phyloP scores from a whole-genome alignment of 30 jellyfish, hydroid and myxozoan species.

The Pseudorhiza aurosa region DNA sequence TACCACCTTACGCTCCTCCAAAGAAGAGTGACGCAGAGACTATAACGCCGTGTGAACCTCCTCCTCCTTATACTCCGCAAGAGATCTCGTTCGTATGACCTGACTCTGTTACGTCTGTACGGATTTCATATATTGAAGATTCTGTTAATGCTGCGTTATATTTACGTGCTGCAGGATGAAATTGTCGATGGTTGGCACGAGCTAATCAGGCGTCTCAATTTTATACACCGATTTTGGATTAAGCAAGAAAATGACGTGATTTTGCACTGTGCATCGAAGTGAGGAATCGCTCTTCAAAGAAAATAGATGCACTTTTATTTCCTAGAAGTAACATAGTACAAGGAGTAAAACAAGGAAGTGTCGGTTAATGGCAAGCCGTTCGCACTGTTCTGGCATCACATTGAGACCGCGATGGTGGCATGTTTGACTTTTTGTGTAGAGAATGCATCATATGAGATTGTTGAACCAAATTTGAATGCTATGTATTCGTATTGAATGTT shows the following conservation, averaged over 20 bases:
- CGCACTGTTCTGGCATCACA: too few relatives aligned
- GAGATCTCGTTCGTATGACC: conserved; percentile 65
- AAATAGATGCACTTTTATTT: too few relatives aligned
- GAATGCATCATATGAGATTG: not conserved
- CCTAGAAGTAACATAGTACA: too few relatives aligned
- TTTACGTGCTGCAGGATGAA: not conserved
- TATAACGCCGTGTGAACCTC: conserved; percentile 77
- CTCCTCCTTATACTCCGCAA: conserved; percentile 87
- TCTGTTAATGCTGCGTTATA: not conserved
- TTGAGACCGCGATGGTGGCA: too few relatives aligned
- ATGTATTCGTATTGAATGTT: not conserved
- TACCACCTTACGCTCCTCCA: conserved; percentile 84
- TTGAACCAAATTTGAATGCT: not conserved
- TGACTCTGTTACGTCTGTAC: not conserved
- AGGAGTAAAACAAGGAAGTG: too few relatives aligned
- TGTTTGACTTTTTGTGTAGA: too few relatives aligned
- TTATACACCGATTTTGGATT: not conserved
- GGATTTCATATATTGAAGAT: not conserved
- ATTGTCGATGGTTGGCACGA: not conserved
- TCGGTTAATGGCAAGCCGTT: too few relatives aligned
- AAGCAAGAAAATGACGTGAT: not conserved
- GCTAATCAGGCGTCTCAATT: not conserved
- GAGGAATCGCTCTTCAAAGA: too few relatives aligned
- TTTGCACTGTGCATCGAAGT: too few relatives aligned
- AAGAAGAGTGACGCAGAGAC: conserved; percentile 82